These are phyloP conservation scores for Alentia gelatinosa DNA, from an alignment of 2,888 invertebrate genomes.

Conservation along the genomic window DNA sequence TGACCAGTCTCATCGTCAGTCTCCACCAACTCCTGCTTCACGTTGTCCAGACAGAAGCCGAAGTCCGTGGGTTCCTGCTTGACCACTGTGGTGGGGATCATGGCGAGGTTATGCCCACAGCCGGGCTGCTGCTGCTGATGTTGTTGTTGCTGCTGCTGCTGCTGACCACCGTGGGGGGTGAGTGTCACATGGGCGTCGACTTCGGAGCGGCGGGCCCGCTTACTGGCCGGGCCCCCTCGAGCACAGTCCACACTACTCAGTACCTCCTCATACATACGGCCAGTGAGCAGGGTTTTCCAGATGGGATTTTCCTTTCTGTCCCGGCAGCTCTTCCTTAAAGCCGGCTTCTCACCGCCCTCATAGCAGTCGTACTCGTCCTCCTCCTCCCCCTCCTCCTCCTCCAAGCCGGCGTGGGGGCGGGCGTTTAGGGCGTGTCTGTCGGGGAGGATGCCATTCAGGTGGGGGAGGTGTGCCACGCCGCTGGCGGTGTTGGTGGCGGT, in stretches of 20 bases:
- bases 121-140: conserved; percentile 31
- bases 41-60: not conserved
- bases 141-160: not conserved
- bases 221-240: not conserved
- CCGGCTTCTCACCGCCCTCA: not conserved
- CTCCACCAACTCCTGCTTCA: conserved; percentile 42
- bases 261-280: conserved; percentile 54
- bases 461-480: not conserved
- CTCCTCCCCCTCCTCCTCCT: not conserved
- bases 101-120: not conserved
- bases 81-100: conserved; percentile 43
- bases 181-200: not conserved
- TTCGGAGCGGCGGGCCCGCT: not conserved
- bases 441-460: conserved; percentile 8
- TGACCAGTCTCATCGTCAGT: not conserved
- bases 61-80: conserved; percentile 34
- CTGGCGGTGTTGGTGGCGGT: not conserved
- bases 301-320: conserved; percentile 48
- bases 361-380: conserved; percentile 11
- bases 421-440: not conserved
- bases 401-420: not conserved
- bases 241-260: conserved; percentile 22
- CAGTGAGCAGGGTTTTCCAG: conserved; percentile 54
- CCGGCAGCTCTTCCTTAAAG: conserved; percentile 47
- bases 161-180: not conserved